Conservation (phyloP, 2,797 vertebrate genomes). For the Protosalanx chinensis region DNA sequence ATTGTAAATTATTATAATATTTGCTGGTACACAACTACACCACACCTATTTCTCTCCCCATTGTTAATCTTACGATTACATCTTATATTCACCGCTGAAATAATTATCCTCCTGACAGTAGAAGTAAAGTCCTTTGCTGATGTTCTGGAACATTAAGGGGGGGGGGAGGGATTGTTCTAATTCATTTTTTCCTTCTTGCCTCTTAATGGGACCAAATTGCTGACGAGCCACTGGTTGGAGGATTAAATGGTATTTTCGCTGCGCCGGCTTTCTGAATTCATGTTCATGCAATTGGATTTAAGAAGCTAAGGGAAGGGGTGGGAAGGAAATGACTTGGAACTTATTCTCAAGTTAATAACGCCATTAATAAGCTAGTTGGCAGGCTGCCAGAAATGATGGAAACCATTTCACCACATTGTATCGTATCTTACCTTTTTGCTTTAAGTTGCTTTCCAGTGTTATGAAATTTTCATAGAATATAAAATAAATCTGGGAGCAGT, state of each 20-base stretch:
- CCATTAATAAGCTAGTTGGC: constrained; percentile 9
- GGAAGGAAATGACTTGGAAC: not conserved
- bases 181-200: not conserved
- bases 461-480: constrained; percentile 99
- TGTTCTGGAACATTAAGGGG: not conserved
- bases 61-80: not conserved
- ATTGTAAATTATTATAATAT: no score
- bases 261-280: not conserved
- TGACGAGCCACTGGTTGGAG: not conserved
- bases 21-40: not conserved
- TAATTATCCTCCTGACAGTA: not conserved
- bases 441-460: constrained; percentile 98
- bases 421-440: constrained; percentile 87
- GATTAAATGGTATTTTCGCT: not conserved
- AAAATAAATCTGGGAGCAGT: constrained; percentile 99
- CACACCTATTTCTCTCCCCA: not conserved
- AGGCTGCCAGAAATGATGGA: not conserved
- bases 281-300: constrained; percentile 11
- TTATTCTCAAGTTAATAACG: not conserved
- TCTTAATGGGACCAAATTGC: not conserved
- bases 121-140: not conserved
- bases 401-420: no score
- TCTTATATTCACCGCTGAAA: not conserved
- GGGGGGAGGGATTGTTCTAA: not conserved
- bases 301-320: not conserved